Conservation (phyloP, 2,113 vertebrate species). For the Peromyscus californicus region DNA sequence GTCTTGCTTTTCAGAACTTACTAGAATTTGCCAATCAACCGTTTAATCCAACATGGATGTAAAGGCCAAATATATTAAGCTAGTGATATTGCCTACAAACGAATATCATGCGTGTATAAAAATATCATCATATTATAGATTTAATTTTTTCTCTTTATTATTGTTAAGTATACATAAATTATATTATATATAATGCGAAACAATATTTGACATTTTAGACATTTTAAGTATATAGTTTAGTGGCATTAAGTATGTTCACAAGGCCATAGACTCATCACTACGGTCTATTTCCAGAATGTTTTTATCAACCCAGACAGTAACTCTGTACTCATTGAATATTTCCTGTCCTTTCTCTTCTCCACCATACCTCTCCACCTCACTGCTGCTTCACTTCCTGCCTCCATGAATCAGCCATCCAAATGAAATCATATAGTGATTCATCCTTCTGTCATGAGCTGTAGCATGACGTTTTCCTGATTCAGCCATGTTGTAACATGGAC, state of each 20-base stretch:
- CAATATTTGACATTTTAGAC: not conserved
- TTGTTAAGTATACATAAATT: not conserved
- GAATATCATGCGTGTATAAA: not conserved
- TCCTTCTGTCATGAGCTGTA: not conserved
- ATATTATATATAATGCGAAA: not conserved
- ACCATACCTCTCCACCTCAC: not conserved
- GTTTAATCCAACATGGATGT: not conserved
- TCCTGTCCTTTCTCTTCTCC: not conserved
- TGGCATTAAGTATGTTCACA: not conserved
- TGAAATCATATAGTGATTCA: not conserved
- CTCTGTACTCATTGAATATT: not conserved
- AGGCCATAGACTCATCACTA: not conserved
- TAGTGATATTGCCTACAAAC: not conserved
- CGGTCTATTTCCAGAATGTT: not conserved
- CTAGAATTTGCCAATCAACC: not conserved
- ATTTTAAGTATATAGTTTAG: not conserved
- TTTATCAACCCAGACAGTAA: not conserved
- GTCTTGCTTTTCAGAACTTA: not conserved
- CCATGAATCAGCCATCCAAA: not conserved
- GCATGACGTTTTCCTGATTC: not conserved
- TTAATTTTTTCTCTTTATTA: constrained; percentile 1
- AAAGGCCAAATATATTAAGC: not conserved
- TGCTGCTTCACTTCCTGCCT: not conserved
- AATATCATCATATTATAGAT: not conserved
- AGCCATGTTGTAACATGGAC: not conserved